Conservation (phyloP, 1,140 invertebrate species). For the Liolophura sinensis region DNA sequence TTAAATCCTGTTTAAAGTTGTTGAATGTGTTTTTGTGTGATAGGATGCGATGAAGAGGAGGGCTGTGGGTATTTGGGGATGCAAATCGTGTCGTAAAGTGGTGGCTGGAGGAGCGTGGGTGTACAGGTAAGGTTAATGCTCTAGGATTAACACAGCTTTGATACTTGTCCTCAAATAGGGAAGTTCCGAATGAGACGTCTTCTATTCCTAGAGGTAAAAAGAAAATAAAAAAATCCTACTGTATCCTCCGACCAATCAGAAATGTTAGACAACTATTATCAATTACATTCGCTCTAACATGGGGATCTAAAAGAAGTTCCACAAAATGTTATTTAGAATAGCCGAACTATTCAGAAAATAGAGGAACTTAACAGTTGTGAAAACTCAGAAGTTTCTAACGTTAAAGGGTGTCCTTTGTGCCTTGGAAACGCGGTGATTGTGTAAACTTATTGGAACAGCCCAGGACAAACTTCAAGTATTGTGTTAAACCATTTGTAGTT, state of each 20-base stretch:
- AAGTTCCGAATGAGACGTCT: neutral
- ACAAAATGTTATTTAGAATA: too few species aligned
- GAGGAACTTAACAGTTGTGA: too few species aligned
- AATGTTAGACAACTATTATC: neutral
- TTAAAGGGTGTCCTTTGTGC: too few species aligned
- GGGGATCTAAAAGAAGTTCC: neutral
- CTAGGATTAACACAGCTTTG: neutral
- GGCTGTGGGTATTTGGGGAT: constrained; percentile 98
- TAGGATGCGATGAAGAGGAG: constrained; percentile 97
- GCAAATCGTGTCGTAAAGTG: constrained; percentile 92
- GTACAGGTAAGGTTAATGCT: constrained; percentile 64
- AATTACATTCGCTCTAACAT: too few species aligned
- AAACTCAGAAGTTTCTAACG: too few species aligned
- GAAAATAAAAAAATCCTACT: too few species aligned
- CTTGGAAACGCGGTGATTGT: too few species aligned
- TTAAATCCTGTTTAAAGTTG: neutral
- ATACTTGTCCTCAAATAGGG: neutral
- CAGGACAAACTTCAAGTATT: too few species aligned
- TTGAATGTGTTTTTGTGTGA: constrained; percentile 37
- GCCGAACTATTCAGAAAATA: too few species aligned
- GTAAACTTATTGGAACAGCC: too few species aligned
- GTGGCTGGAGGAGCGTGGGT: constrained; percentile 95
- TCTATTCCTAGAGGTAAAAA: neutral
- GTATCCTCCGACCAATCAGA: neutral
- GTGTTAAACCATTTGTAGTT: too few species aligned